Evolutionary conservation across 1,140 invertebrate genomes (phyloP).

Genomic region (Drosophila chauvacae): DNA sequence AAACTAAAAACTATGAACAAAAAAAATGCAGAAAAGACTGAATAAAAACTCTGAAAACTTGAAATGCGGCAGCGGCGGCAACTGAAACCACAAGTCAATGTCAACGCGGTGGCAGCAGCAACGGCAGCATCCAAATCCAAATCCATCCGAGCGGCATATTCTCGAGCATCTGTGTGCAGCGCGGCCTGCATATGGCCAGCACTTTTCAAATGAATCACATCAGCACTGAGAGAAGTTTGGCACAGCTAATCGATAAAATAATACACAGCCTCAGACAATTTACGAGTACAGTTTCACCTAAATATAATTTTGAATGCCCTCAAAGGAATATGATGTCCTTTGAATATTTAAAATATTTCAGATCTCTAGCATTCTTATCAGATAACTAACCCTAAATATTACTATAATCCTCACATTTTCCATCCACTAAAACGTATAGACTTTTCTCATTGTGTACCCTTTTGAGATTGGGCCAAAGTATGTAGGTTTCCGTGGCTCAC

Average conservation of each 20-base stretch:
- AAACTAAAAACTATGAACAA: slow-evolving; percentile 33
- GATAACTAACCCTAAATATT: not conserved
- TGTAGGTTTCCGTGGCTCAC: slow-evolving; percentile 57
- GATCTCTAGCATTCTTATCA: not conserved
- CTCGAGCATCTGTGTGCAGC: slow-evolving; percentile 31
- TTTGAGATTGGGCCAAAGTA: slow-evolving; percentile 37
- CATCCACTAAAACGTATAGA: not conserved
- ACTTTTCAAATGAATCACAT: slow-evolving; percentile 55
- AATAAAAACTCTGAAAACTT: slow-evolving; percentile 38
- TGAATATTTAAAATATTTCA: not conserved
- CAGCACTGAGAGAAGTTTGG: not conserved
- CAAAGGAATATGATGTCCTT: rapidly evolving
- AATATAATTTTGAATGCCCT: not conserved
- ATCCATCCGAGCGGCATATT: slow-evolving; percentile 32
- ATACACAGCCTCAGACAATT: too few relatives aligned
- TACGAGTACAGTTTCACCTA: not conserved
- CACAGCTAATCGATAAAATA: too few relatives aligned
- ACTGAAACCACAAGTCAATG: slow-evolving; percentile 80
- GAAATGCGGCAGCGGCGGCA: slow-evolving; percentile 62
- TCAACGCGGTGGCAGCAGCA: slow-evolving; percentile 74
- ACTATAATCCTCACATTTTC: not conserved
- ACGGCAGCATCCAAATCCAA: slow-evolving; percentile 28
- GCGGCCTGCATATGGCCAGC: slow-evolving; percentile 43
- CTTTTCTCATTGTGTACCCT: slow-evolving; percentile 7
- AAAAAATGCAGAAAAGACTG: slow-evolving; percentile 19